Percentiles rank a stretch among this genome's conserved stretches.
These are phyloP conservation scores for Tetanocera ferruginea DNA, from an alignment of 2,888 invertebrate species.

Conservation along the genomic window DNA sequence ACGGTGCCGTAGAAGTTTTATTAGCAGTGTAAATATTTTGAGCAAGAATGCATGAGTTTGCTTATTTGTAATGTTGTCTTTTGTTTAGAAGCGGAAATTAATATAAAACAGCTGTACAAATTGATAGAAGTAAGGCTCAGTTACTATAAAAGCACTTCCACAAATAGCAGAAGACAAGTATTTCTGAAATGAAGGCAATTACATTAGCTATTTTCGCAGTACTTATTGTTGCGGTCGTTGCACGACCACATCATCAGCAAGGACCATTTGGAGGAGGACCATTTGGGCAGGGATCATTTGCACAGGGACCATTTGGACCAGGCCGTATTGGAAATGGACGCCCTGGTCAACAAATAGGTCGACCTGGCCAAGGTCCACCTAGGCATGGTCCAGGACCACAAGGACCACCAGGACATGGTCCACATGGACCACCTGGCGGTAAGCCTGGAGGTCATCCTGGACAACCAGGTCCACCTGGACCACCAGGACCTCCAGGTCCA, in stretches of 20 bases:
- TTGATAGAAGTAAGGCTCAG: too few species aligned
- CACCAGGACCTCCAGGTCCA: conserved; percentile 21
- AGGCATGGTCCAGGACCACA: conserved; percentile 21
- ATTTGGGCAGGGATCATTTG: neutral
- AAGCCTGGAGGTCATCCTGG: neutral
- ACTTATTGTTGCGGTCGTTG: conserved; percentile 48
- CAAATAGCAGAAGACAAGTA: too few species aligned
- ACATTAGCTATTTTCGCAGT: conserved; percentile 50
- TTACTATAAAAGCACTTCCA: too few species aligned
- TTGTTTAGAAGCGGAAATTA: too few species aligned
- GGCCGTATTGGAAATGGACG: neutral
- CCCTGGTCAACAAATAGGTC: too few species aligned
- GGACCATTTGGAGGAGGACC: conserved; percentile 13
- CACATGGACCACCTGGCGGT: conserved; percentile 6
- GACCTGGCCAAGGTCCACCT: neutral
- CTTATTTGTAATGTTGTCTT: too few species aligned
- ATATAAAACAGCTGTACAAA: too few species aligned
- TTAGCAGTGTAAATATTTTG: too few species aligned
- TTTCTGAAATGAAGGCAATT: conserved; percentile 46
- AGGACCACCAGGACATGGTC: conserved; percentile 17
- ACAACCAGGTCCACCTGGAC: conserved; percentile 20
- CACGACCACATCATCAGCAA: conserved; percentile 28
- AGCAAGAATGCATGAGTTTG: too few species aligned
- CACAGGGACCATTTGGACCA: neutral
- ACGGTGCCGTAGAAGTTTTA: too few species aligned